phyloP scores from a whole-genome alignment of 2,888 invertebrate species.

The Erebia ligea region DNA sequence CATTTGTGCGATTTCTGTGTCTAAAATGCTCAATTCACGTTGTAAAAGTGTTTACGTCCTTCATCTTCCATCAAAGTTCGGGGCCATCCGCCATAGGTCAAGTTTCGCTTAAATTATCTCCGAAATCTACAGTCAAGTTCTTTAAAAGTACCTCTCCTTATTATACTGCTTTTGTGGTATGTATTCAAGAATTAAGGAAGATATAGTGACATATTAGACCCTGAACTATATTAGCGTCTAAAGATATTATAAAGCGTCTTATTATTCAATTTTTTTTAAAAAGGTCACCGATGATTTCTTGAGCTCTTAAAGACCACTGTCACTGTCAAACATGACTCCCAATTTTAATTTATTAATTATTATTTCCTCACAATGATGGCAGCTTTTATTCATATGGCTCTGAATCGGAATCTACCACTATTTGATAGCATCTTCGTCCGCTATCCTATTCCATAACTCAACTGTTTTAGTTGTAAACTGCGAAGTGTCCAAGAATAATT shows the following conservation, averaged over 20 bases:
- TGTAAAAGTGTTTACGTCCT: background rate
- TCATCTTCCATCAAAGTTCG: background rate
- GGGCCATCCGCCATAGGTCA: background rate
- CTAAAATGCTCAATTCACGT: background rate
- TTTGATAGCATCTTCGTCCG: background rate
- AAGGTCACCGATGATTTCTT: too few relatives aligned
- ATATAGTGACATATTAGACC: too few relatives aligned
- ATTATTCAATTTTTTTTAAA: too few relatives aligned
- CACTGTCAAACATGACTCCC: too few relatives aligned
- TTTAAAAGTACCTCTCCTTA: background rate
- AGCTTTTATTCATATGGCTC: background rate
- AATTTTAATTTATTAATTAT: background rate
- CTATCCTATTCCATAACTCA: background rate
- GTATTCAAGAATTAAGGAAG: too few relatives aligned
- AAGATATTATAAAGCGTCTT: too few relatives aligned
- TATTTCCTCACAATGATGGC: background rate
- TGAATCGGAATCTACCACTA: background rate
- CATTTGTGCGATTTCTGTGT: slow-evolving; percentile 25
- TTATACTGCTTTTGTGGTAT: too few relatives aligned
- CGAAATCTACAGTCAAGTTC: background rate
- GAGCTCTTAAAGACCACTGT: too few relatives aligned
- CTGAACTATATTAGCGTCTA: too few relatives aligned
- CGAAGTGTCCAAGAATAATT: too few relatives aligned
- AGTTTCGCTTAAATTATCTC: background rate
- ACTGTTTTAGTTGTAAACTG: too few relatives aligned